Conservation (phyloP, 2,113 vertebrate species). For the Apistogramma diplotaenia region DNA sequence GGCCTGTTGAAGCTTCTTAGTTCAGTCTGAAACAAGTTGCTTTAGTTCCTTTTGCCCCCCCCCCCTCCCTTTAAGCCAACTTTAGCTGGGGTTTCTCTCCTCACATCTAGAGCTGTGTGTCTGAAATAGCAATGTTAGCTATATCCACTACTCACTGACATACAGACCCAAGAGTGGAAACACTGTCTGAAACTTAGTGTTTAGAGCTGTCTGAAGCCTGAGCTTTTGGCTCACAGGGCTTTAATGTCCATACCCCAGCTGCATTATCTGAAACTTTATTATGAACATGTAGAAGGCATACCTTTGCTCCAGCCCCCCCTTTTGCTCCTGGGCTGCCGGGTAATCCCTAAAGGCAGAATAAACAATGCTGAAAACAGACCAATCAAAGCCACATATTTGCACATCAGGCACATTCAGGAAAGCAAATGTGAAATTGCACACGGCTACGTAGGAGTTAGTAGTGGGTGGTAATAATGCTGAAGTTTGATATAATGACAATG, state of each 20-base stretch:
- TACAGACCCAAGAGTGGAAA: not conserved
- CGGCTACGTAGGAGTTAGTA: not conserved
- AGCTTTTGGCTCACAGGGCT: not conserved
- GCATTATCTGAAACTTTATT: not conserved
- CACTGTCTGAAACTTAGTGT: not conserved
- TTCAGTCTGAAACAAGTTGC: not conserved
- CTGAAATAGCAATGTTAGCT: not conserved
- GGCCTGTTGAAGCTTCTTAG: not conserved
- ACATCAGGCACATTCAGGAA: not conserved
- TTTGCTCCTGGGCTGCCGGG: slow-evolving; percentile 89
- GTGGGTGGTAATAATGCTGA: not conserved
- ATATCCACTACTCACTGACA: not conserved
- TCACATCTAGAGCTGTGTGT: not conserved
- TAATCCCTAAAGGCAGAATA: slow-evolving; percentile 82
- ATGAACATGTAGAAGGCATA: slow-evolving; percentile 46
- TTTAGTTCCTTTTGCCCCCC: not conserved
- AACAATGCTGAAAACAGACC: not conserved
- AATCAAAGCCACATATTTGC: not conserved
- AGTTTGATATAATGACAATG: not conserved
- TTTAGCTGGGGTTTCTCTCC: not conserved
- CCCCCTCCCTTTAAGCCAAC: not conserved
- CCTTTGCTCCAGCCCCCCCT: slow-evolving; percentile 87
- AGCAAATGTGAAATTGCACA: not conserved
- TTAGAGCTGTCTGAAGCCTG: not conserved
- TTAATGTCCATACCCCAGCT: not conserved